A percentile compares a stretch with the other conserved stretches of the same genome.
phyloP scores from a whole-genome alignment of 2,888 invertebrate genomes.

The Plebejus argus region DNA sequence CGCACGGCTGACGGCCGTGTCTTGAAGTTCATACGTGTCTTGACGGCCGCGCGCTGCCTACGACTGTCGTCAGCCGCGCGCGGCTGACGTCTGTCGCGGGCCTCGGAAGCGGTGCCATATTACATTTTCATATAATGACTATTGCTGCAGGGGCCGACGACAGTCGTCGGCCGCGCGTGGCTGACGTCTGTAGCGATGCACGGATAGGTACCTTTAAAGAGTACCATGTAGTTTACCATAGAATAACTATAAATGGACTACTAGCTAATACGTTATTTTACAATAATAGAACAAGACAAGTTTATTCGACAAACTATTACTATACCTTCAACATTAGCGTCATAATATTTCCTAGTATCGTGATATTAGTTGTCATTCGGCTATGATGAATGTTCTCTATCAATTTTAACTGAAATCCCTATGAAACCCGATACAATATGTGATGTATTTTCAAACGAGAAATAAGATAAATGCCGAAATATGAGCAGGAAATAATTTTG shows the following conservation, averaged over 20 bases:
- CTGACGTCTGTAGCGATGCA: no score
- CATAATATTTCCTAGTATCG: slow-evolving; percentile 21
- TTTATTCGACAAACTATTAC: background rate
- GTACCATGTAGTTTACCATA: no score
- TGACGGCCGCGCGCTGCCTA: no score
- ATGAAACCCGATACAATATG: slow-evolving; percentile 28
- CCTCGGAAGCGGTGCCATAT: no score
- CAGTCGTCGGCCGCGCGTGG: no score
- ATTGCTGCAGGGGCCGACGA: no score
- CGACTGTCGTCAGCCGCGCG: no score
- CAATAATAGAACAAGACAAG: background rate
- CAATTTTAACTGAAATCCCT: slow-evolving; percentile 30
- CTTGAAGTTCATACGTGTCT: no score
- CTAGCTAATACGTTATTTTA: background rate
- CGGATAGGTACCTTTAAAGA: no score
- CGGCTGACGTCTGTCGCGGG: no score
- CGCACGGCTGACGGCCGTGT: no score
- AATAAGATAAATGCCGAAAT: slow-evolving; percentile 16
- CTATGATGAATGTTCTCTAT: slow-evolving; percentile 28
- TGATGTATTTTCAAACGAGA: slow-evolving; percentile 30
- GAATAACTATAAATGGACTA: background rate
- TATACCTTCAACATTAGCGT: slow-evolving; percentile 5
- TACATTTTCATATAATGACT: no score
- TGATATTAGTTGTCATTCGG: slow-evolving; percentile 19
- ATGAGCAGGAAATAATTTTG: slow-evolving; percentile 24